phyloP scores from a whole-genome alignment of 1,140 invertebrate species.

The Pemphigus obesinymphae region DNA sequence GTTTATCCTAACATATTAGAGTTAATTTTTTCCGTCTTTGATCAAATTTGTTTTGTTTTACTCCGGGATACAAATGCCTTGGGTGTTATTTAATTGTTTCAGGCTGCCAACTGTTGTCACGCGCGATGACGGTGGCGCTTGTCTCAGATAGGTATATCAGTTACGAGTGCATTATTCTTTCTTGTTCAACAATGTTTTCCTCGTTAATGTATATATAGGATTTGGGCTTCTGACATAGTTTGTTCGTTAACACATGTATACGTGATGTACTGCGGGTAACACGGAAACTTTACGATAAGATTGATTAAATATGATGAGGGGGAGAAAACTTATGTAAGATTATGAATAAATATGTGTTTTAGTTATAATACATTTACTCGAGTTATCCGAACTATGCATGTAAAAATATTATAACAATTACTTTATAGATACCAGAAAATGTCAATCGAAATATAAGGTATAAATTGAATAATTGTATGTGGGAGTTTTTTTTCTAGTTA shows the following conservation, averaged over 20 bases:
- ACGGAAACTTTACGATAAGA: not conserved
- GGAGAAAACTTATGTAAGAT: too few relatives aligned
- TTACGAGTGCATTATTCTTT: not conserved
- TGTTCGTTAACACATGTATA: not conserved
- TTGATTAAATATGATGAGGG: not conserved
- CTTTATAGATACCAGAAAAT: too few relatives aligned
- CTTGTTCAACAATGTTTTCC: conserved; percentile 3
- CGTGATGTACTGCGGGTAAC: not conserved
- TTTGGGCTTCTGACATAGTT: not conserved
- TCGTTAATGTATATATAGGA: conserved; percentile 5
- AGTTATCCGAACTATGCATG: too few relatives aligned
- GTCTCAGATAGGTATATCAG: not conserved
- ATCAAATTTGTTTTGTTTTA: too few relatives aligned
- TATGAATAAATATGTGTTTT: too few relatives aligned
- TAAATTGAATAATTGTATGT: too few relatives aligned
- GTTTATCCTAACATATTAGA: too few relatives aligned
- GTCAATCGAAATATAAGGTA: too few relatives aligned
- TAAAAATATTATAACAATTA: too few relatives aligned
- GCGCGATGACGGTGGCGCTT: not conserved
- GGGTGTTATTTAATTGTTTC: not conserved
- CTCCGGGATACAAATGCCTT: not conserved
- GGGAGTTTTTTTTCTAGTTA: too few relatives aligned
- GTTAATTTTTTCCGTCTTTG: too few relatives aligned
- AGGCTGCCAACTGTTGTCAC: not conserved
- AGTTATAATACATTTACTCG: too few relatives aligned